Percentiles rank a stretch among this genome's conserved stretches.
These are phyloP conservation scores for Urocitellus parryii DNA, from an alignment of 2,113 vertebrate genomes.

Conservation along the genomic window DNA sequence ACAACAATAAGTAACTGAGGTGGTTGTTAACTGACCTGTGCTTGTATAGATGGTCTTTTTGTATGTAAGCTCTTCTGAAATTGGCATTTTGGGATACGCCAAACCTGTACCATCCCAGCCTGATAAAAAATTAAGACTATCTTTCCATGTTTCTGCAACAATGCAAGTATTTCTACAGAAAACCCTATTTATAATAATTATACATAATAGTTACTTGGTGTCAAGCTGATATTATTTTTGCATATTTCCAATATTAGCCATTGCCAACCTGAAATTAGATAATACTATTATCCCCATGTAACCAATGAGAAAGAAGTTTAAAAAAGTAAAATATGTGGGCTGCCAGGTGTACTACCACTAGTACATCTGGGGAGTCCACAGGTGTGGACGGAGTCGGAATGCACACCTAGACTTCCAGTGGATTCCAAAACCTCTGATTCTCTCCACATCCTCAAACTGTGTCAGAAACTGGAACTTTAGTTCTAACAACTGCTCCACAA, in stretches of 20 bases:
- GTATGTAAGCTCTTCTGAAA: background rate
- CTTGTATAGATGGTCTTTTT: background rate
- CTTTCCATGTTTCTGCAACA: background rate
- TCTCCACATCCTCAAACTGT: background rate
- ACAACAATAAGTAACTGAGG: background rate
- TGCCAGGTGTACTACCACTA: background rate
- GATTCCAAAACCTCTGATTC: background rate
- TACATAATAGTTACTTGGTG: background rate
- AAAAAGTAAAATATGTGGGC: background rate
- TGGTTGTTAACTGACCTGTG: background rate
- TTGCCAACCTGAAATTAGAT: background rate
- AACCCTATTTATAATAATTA: slow-evolving; percentile 16
- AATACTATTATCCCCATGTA: background rate
- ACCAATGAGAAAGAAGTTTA: background rate
- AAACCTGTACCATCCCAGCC: background rate
- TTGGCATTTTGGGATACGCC: background rate
- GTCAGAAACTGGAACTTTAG: background rate
- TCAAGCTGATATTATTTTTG: background rate
- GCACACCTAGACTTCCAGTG: background rate
- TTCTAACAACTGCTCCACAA: background rate
- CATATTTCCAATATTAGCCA: background rate
- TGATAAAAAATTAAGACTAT: too few relatives aligned
- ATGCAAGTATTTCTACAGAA: background rate
- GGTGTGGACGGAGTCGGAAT: background rate
- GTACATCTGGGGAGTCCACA: too few relatives aligned